A percentile compares a stretch with the other conserved stretches of the same genome.
Evolutionary conservation across 2,888 invertebrate species (phyloP).

Genomic region (Zaprionus bogoriensis): DNA sequence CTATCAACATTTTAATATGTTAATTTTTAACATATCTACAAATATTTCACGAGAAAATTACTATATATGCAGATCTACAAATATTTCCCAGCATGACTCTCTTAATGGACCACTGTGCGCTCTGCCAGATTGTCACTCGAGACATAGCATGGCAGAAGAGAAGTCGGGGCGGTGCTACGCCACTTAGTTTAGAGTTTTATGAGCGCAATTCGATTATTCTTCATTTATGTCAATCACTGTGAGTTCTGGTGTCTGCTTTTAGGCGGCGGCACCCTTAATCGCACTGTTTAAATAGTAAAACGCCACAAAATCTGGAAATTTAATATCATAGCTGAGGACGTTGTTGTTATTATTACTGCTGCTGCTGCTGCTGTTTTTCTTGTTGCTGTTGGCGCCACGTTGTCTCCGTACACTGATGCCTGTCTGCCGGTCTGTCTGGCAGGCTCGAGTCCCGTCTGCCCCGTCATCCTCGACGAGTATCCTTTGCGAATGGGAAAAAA

Average conservation of each 20-base stretch:
- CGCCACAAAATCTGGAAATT: conserved; percentile 65
- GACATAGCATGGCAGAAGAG: not conserved
- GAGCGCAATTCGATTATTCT: conserved; percentile 82
- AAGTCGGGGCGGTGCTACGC: not conserved
- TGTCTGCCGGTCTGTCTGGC: conserved; percentile 61
- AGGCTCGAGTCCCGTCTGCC: conserved; percentile 21
- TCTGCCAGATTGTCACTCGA: not conserved
- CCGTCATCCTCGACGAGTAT: conserved; percentile 37
- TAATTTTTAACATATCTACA: too few relatives aligned
- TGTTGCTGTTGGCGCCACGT: conserved; percentile 47
- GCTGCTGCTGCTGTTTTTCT: conserved; percentile 8
- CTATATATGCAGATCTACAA: too few relatives aligned
- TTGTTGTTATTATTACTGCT: too few relatives aligned
- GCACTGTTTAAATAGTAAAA: conserved; percentile 75
- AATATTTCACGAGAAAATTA: too few relatives aligned
- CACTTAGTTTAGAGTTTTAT: conserved; percentile 75
- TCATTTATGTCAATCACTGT: conserved; percentile 82
- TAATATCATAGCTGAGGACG: conserved; percentile 61
- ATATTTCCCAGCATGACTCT: too few relatives aligned
- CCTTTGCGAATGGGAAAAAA: conserved; percentile 33
- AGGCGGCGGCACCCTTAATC: conserved; percentile 70
- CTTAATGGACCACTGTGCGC: not conserved
- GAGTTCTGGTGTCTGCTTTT: conserved; percentile 51
- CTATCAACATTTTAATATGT: too few relatives aligned
- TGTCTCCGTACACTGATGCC: conserved; percentile 50